Base-by-base conservation (phyloP, 2,888 invertebrate genomes). In the Neelides folsomi region DNA sequence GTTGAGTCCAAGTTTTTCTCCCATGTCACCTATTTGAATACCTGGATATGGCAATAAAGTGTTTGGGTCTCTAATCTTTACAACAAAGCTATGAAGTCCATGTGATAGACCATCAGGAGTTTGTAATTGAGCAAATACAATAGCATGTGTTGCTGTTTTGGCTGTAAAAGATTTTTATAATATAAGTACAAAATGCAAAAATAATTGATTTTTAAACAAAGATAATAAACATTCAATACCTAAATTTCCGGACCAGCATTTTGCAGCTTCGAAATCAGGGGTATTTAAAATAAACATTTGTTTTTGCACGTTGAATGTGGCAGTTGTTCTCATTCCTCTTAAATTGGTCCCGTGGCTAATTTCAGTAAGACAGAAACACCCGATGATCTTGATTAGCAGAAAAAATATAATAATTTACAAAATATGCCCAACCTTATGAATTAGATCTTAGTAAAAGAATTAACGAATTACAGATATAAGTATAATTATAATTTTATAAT, bases 181-280 rank as follows among this genome's bases (percentile, higher is more conserved):
- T 49, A 3, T n/a, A 15, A 20, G 2, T 12, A 19, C 44, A 3
- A 35, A n/a, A 37, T 4, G n/a, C n/a, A 8, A n/a, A 16, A 27
- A n/a, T n/a, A 8, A 48, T 37, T n/a, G 6, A 35, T 20, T 4
- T 12, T 27, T 7, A 43, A 27, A 35, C 5, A 4, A n/a, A 41
- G 7, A 38, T 47, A n/a, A n/a, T n/a, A n/a, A n/a, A n/a, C n/a
- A n/a, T n/a, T n/a, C n/a, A 15, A 50, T 52, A 75, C 82, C 87
- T 74, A 88, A 76, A 73, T 89, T 90, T 65, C 94, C 95, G 66
- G 84, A 82, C 93, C 92, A 93, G 68, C 85, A 79, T 75, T 88
- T 77, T 59, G 79, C 79, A 59, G 87, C 80, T 6, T 49, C 42
- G 20, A 49, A 49, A 38, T 38, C 15, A 58, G 88, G 80, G 51